Evolutionary conservation across 2,888 invertebrate genomes (phyloP).

Genomic region (Scaptomyza reducta): DNA sequence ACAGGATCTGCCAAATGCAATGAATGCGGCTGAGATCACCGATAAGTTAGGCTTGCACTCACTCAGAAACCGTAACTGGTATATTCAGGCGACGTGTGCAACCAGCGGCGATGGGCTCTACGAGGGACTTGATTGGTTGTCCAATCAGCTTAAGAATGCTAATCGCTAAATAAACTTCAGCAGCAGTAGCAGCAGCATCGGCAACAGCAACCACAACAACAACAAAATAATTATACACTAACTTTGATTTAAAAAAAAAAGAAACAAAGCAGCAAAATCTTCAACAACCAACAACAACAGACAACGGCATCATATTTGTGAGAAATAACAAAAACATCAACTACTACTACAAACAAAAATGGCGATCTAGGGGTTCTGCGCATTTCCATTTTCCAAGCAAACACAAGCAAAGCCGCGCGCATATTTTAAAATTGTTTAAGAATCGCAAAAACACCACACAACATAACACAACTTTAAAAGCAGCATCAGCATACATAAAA

Average conservation of each 20-base stretch:
- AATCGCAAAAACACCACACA: constrained; percentile 46
- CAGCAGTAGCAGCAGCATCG: constrained; percentile 38
- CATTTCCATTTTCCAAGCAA: constrained; percentile 49
- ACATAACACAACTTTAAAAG: constrained; percentile 45
- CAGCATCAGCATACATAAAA: constrained; percentile 64
- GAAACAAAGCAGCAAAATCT: constrained; percentile 52
- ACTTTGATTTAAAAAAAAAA: constrained; percentile 67
- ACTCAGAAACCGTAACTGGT: constrained; percentile 98
- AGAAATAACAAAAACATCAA: constrained; percentile 44
- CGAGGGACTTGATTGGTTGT: constrained; percentile 99
- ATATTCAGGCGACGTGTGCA: constrained; percentile 99
- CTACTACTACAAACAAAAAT: constrained; percentile 19
- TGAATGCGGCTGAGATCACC: constrained; percentile 99
- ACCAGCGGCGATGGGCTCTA: constrained; percentile 99
- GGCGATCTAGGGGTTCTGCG: constrained; percentile 40
- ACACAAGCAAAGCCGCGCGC: constrained; percentile 50
- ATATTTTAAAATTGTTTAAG: constrained; percentile 58
- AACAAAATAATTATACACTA: constrained; percentile 63
- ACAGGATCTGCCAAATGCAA: constrained; percentile 99
- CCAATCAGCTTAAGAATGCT: constrained; percentile 99
- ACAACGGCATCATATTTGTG: constrained; percentile 44
- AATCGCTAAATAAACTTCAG: constrained; percentile 89
- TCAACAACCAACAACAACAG: constrained; percentile 36
- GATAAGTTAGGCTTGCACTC: constrained; percentile 99
- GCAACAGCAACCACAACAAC: constrained; percentile 42